Evolutionary conservation across 2,797 vertebrate genomes (phyloP).

Genomic region (Prionace glauca): DNA sequence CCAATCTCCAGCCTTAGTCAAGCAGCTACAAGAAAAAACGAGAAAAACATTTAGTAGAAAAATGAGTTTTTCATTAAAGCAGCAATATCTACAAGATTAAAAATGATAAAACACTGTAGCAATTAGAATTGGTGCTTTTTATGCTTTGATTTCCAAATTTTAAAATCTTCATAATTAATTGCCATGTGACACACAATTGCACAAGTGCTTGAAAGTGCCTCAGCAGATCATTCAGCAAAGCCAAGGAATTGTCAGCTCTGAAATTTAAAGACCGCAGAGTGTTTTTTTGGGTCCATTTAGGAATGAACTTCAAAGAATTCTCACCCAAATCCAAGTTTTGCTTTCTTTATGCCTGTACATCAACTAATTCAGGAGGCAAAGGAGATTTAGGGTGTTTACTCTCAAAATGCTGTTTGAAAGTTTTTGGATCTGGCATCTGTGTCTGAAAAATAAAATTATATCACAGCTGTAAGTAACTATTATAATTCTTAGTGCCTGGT

Average conservation of each 20-base stretch:
- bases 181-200: not conserved
- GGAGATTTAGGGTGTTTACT: slow-evolving; percentile 76
- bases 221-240: not conserved
- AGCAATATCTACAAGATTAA: not conserved
- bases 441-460: slow-evolving; percentile 52
- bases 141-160: not conserved
- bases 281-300: not conserved
- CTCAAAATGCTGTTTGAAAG: slow-evolving; percentile 79
- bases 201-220: not conserved
- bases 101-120: not conserved
- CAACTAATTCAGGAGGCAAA: slow-evolving; percentile 68
- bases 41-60: not conserved
- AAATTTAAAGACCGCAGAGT: too few relatives aligned
- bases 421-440: slow-evolving; percentile 78
- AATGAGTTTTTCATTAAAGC: not conserved
- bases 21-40: not conserved
- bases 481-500: not conserved
- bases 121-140: not conserved
- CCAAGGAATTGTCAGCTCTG: not conserved
- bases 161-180: not conserved
- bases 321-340: slow-evolving; percentile 30
- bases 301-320: not conserved
- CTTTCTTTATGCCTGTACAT: slow-evolving; percentile 63
- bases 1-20: too few relatives aligned
- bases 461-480: not conserved